Conservation (phyloP, 2,888 invertebrate genomes). For the Parnassius smintheus region DNA sequence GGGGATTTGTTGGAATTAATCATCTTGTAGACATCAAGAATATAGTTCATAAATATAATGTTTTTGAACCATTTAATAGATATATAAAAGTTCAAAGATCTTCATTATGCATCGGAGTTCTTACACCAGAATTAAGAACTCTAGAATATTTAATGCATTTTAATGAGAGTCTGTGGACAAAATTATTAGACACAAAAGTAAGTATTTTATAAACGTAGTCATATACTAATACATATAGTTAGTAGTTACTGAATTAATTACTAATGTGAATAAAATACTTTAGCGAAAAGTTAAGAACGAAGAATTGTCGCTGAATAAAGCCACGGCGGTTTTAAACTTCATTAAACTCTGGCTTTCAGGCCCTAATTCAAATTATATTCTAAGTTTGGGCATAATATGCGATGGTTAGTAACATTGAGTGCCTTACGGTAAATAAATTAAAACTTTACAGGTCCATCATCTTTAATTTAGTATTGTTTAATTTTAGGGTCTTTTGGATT, state of each 20-base stretch:
- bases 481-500: slow-evolving; percentile 77
- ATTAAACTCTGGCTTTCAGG: slow-evolving; percentile 75
- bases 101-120: slow-evolving; percentile 71
- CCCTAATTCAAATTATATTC: slow-evolving; percentile 57
- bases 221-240: not conserved
- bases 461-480: not conserved
- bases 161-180: slow-evolving; percentile 60
- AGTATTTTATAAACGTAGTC: slow-evolving; percentile 24
- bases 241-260: not conserved
- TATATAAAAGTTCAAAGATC: slow-evolving; percentile 72
- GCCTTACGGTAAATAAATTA: slow-evolving; percentile 1
- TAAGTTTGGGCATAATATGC: slow-evolving; percentile 78
- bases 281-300: slow-evolving; percentile 39
- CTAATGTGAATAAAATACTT: slow-evolving; percentile 11
- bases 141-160: slow-evolving; percentile 74
- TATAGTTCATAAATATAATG: slow-evolving; percentile 75
- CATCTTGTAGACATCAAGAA: slow-evolving; percentile 78
- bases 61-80: slow-evolving; percentile 74
- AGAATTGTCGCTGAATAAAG: slow-evolving; percentile 48
- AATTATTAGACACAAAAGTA: slow-evolving; percentile 60
- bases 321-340: slow-evolving; percentile 65
- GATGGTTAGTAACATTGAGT: slow-evolving; percentile 55
- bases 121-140: slow-evolving; percentile 76
- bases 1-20: slow-evolving; percentile 82
- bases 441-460: not conserved